Conservation (phyloP, 2,888 invertebrate genomes). For the Parascotia fuliginaria region DNA sequence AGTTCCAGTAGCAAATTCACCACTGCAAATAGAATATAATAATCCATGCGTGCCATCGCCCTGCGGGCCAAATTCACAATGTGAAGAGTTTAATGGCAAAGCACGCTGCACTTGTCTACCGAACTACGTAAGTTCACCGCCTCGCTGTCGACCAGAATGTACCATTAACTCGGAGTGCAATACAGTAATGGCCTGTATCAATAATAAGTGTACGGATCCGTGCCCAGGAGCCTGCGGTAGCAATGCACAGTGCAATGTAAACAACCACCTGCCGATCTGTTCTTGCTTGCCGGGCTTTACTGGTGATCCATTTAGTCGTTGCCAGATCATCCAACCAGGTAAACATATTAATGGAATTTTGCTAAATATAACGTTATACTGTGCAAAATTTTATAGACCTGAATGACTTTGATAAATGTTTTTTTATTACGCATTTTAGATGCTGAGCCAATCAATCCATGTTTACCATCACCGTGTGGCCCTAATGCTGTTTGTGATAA, state of each 20-base stretch:
- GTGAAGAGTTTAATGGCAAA: slow-evolving; percentile 87
- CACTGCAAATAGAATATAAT: slow-evolving; percentile 49
- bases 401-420: too few relatives aligned
- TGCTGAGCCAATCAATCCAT: slow-evolving; percentile 80
- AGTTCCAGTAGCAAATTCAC: slow-evolving; percentile 63
- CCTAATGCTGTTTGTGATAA: slow-evolving; percentile 87
- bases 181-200: slow-evolving; percentile 88
- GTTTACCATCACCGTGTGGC: slow-evolving; percentile 90
- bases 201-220: slow-evolving; percentile 90
- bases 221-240: slow-evolving; percentile 92
- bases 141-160: slow-evolving; percentile 91
- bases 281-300: slow-evolving; percentile 88
- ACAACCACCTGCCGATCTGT: slow-evolving; percentile 89
- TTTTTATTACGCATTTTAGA: too few relatives aligned
- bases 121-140: slow-evolving; percentile 91
- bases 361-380: too few relatives aligned
- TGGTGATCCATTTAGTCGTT: slow-evolving; percentile 90
- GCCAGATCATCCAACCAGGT: slow-evolving; percentile 65
- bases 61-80: slow-evolving; percentile 92
- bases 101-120: slow-evolving; percentile 90
- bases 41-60: slow-evolving; percentile 91
- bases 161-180: slow-evolving; percentile 89
- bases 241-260: slow-evolving; percentile 90
- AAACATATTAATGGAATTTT: too few relatives aligned
- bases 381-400: too few relatives aligned